Evolutionary conservation across 2,888 invertebrate genomes (phyloP).

Genomic region (Epistrophe grossulariae): DNA sequence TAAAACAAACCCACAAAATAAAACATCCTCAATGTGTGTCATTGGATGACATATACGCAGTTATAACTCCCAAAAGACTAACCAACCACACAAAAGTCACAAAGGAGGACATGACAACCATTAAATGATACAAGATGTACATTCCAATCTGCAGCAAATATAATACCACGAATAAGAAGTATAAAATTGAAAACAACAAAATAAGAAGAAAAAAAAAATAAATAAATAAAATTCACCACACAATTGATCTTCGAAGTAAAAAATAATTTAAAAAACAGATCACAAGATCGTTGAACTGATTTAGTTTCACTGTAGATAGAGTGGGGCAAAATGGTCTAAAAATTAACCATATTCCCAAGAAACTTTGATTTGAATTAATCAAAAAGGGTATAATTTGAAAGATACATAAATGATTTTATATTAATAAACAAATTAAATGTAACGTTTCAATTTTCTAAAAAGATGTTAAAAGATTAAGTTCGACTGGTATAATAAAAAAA

Average conservation of each 20-base stretch:
- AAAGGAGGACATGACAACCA: constrained; percentile 72
- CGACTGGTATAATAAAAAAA: neutral
- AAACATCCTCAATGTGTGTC: constrained; percentile 61
- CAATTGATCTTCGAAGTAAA: constrained; percentile 72
- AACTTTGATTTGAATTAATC: no score
- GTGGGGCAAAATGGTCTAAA: neutral
- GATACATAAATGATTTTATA: no score
- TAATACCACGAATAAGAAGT: constrained; percentile 39
- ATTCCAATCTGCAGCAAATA: constrained; percentile 63
- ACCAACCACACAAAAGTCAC: constrained; percentile 38
- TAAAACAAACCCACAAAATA: constrained; percentile 37
- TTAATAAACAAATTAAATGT: no score
- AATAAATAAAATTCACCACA: constrained; percentile 49
- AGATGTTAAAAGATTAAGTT: neutral
- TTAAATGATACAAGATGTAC: constrained; percentile 73
- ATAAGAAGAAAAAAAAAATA: neutral
- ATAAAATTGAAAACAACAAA: neutral
- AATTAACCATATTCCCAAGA: no score
- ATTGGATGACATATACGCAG: constrained; percentile 57
- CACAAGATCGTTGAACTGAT: constrained; percentile 75
- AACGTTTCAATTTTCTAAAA: no score
- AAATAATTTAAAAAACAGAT: constrained; percentile 60
- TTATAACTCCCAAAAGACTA: constrained; percentile 30
- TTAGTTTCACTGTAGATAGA: constrained; percentile 27
- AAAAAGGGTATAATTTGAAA: no score